These are phyloP conservation scores for Desmophyllum pertusum DNA, from an alignment of 92 coral and sea anemone genomes.

Conservation along the genomic window DNA sequence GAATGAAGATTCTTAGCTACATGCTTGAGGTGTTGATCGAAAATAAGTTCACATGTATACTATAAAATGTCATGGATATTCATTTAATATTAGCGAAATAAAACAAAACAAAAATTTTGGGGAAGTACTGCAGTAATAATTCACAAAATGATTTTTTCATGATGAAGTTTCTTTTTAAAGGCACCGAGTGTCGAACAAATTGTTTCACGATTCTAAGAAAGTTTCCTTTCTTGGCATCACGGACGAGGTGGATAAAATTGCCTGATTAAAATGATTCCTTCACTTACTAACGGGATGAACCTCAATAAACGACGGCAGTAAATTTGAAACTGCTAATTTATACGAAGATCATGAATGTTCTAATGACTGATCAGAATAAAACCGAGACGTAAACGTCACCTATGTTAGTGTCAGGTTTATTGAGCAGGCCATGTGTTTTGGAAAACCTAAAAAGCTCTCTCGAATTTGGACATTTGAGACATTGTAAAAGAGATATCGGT, in stretches of 20 bases:
- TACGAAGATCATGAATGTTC: background rate
- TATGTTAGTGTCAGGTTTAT: background rate
- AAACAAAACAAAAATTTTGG: no score
- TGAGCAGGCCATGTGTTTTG: background rate
- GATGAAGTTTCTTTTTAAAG: no score
- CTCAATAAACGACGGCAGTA: background rate
- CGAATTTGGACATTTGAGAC: background rate
- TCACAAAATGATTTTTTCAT: background rate
- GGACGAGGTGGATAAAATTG: background rate
- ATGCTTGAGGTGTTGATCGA: no score
- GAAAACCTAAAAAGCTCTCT: background rate
- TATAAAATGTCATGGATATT: no score
- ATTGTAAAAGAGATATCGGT: background rate
- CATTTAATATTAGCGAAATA: no score
- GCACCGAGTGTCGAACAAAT: background rate
- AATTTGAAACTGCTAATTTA: background rate
- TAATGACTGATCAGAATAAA: background rate
- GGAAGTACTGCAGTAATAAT: background rate
- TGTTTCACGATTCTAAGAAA: background rate
- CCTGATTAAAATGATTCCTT: background rate
- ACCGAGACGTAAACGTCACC: background rate
- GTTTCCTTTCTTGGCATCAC: background rate
- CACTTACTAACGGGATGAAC: background rate
- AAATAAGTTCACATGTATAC: no score
- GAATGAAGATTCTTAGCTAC: background rate